phyloP scores from a whole-genome alignment of 2,113 vertebrate genomes.

The Grallaria varia region DNA sequence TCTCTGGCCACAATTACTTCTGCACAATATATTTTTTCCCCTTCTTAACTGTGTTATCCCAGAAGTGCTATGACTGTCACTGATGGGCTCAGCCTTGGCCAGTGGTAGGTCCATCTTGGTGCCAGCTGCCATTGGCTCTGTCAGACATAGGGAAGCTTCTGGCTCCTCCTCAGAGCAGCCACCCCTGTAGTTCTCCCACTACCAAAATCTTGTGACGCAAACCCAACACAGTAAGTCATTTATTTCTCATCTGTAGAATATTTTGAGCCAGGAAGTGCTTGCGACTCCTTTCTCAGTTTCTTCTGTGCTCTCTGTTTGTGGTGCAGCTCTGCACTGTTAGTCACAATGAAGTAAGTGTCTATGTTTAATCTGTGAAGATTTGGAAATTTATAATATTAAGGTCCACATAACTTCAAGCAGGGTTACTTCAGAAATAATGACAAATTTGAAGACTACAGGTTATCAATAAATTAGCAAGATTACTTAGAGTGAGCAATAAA shows the following conservation, averaged over 20 bases:
- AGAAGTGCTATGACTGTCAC: too few relatives aligned
- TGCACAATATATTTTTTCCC: background rate
- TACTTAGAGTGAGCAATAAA: background rate
- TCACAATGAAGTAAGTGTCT: background rate
- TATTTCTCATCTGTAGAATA: background rate
- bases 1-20: background rate
- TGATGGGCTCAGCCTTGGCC: background rate
- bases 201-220: background rate
- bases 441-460: background rate
- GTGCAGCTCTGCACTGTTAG: background rate
- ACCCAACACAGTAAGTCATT: background rate
- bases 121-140: background rate
- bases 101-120: too few relatives aligned
- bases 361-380: background rate
- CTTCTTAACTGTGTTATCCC: background rate
- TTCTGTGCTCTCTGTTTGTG: background rate
- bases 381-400: background rate
- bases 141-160: background rate
- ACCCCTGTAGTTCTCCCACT: background rate
- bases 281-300: background rate
- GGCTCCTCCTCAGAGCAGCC: background rate
- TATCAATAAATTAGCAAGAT: background rate
- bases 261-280: background rate
- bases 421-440: background rate
- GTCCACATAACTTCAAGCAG: background rate